Percentiles rank a stretch among this genome's conserved stretches.
These are phyloP conservation scores for Ectemnius lituratus DNA, from an alignment of 2,888 invertebrate species.

Conservation along the genomic window DNA sequence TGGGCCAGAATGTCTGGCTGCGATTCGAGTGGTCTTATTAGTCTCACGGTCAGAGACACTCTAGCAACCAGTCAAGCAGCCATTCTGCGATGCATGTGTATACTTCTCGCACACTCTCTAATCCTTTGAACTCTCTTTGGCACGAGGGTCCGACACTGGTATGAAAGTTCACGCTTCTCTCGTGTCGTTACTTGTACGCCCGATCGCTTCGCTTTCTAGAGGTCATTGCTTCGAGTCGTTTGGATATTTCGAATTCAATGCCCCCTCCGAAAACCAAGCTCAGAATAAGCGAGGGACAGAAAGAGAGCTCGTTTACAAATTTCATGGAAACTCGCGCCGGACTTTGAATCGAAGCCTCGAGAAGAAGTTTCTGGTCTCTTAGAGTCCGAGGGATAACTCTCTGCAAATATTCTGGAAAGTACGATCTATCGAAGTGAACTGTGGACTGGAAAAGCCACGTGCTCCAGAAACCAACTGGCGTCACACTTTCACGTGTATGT, in stretches of 20 bases:
- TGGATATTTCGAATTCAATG: too few species aligned
- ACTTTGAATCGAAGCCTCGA: background rate
- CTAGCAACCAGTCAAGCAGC: too few species aligned
- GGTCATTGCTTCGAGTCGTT: too few species aligned
- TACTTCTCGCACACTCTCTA: background rate
- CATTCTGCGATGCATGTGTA: background rate
- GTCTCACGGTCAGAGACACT: slow-evolving; percentile 5
- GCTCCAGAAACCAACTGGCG: slow-evolving; percentile 40
- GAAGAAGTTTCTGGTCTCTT: background rate
- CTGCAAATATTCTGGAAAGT: slow-evolving; percentile 8
- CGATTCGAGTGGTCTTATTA: background rate
- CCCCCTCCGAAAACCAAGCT: too few species aligned
- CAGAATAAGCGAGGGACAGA: too few species aligned
- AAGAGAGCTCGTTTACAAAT: background rate
- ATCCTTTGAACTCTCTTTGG: slow-evolving; percentile 1
- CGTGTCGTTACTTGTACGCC: background rate
- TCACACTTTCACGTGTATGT: slow-evolving; percentile 53
- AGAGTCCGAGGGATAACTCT: background rate
- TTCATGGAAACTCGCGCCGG: background rate
- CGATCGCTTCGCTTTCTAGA: too few species aligned
- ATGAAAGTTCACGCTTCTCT: background rate
- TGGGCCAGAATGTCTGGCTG: slow-evolving; percentile 9
- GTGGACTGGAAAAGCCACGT: slow-evolving; percentile 45
- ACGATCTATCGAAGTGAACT: slow-evolving; percentile 26
- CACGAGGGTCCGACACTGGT: background rate